Conservation (phyloP, 2,888 invertebrate species). For the Pogonocherus hispidulus region DNA sequence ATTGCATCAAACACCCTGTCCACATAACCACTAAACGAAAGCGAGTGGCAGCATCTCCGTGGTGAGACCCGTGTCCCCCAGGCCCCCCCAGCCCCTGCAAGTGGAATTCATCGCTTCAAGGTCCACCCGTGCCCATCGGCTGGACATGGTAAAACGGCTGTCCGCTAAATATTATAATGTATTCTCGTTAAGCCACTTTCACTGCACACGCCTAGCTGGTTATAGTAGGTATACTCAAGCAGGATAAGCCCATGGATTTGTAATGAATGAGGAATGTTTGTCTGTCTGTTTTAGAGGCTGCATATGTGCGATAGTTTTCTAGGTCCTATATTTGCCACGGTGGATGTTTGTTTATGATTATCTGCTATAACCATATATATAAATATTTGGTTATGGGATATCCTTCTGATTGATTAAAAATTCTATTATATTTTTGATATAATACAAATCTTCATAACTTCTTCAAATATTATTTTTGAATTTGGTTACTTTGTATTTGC, state of each 20-base stretch:
- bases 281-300: constrained; percentile 5
- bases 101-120: constrained; percentile 42
- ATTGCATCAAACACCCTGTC: neutral
- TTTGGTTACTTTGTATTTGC: too few species aligned
- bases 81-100: constrained; percentile 8
- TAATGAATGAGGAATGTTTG: constrained; percentile 42
- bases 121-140: constrained; percentile 53
- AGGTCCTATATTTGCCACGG: neutral
- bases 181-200: constrained; percentile 62
- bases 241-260: constrained; percentile 47
- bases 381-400: too few species aligned
- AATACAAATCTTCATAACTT: too few species aligned
- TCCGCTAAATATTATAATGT: constrained; percentile 55
- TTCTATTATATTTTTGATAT: too few species aligned
- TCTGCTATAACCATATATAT: neutral
- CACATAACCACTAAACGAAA: neutral
- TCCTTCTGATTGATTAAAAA: too few species aligned
- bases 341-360: neutral
- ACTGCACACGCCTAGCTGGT: constrained; percentile 55
- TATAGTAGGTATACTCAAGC: neutral
- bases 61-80: constrained; percentile 10
- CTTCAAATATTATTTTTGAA: too few species aligned
- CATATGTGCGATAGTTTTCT: neutral
- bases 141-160: constrained; percentile 45
- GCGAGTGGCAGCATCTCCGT: constrained; percentile 9